Conservation (phyloP, 2,888 invertebrate genomes). For the Latheticus oryzae region DNA sequence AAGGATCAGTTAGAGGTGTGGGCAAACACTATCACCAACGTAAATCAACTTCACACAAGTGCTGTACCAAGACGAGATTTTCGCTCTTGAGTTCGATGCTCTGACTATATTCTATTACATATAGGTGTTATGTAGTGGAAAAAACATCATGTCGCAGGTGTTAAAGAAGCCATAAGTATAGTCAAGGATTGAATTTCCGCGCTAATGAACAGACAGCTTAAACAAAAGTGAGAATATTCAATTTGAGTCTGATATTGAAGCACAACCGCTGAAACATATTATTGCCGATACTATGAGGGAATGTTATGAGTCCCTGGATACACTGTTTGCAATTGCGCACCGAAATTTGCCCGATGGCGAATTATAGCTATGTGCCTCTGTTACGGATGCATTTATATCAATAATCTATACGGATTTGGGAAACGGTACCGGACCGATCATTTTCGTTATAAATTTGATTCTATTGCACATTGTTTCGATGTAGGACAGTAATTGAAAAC, state of each 20-base stretch:
- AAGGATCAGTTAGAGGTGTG: conserved; percentile 9
- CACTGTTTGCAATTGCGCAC: conserved; percentile 49
- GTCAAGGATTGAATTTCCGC: conserved; percentile 23
- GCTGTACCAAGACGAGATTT: no score
- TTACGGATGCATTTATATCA: conserved; percentile 52
- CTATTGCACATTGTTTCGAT: conserved; percentile 9
- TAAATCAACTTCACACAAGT: no score
- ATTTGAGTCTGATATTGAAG: conserved; percentile 30
- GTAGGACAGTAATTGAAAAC: conserved; percentile 3
- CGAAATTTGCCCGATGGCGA: conserved; percentile 48
- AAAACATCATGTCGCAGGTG: conserved; percentile 45
- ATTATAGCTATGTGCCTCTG: conserved; percentile 49
- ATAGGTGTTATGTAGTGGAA: conserved; percentile 44
- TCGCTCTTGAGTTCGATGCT: background rate
- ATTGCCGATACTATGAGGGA: conserved; percentile 43
- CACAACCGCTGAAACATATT: conserved; percentile 41
- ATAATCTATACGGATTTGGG: conserved; percentile 49
- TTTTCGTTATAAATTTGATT: conserved; percentile 43
- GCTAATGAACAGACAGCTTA: conserved; percentile 25
- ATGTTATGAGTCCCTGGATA: conserved; percentile 49
- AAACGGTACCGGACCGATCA: conserved; percentile 40
- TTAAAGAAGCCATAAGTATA: conserved; percentile 41
- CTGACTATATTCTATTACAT: conserved; percentile 26
- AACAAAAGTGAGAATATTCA: conserved; percentile 33
- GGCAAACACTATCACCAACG: conserved; percentile 8